Evolutionary conservation across 2,888 invertebrate genomes (phyloP), one percentile per base, ranked within the genome.

Genomic region (Agriopis leucophaearia): DNA sequence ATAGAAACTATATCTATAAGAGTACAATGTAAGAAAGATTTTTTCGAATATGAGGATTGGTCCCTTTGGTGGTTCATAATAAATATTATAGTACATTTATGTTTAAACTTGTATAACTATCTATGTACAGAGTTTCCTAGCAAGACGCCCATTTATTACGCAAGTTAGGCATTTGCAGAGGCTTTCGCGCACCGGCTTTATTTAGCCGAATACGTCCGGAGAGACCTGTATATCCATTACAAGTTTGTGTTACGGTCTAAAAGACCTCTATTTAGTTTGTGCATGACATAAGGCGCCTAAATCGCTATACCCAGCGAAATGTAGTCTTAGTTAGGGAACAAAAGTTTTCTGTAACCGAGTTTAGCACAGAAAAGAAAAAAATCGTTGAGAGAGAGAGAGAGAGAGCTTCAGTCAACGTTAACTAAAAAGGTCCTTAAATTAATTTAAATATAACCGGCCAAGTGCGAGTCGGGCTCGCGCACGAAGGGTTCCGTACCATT

Each of bases 221-320:
- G 86, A 83, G 87, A 79, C 80, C 76, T 77, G 78, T 82, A 78
- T 77, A 81, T 82, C 80, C 82, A 85, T 86, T 86, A 85, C 76
- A 82, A 85, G 80, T 86, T 84, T 78, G 77, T 72, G 73, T 79
- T 81, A 81, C 77, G 77, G 67, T 63, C 74, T 74, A 77, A 77
- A 78, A 74, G 76, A 72, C 68, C 72, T 65, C 35, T 51, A 59
- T 60, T 64, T 50, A 52, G 52, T 62, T 44, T 50, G 27, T 27
- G 27, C 15, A 35, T 16, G n/a, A 44, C 61, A 8, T 55, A 42
- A 36, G 8, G 13, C 9, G 38, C 15, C 52, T 48, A 54, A 36
- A 60, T 50, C 15, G 8, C 36, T 8, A 42, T 27, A 35, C 15
- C 18, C 8, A 38, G 51, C 38, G 27, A 18, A 47, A 35, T 42